A percentile compares a stretch with the other conserved stretches of the same genome.
phyloP scores from a whole-genome alignment of 1,140 invertebrate genomes.

The Anthonomus grandis region DNA sequence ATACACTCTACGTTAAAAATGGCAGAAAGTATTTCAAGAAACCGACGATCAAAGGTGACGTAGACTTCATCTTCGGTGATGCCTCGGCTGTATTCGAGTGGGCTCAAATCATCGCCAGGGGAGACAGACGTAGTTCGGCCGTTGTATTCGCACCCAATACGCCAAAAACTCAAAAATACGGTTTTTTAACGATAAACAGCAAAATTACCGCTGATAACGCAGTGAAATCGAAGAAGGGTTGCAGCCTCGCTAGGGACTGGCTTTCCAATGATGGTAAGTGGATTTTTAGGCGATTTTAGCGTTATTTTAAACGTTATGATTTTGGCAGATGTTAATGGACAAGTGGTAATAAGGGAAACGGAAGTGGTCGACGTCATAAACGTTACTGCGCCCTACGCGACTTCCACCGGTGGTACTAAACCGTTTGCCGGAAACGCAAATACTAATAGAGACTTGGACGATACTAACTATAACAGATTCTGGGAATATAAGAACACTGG shows the following conservation, averaged over 20 bases:
- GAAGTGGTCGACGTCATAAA: not conserved
- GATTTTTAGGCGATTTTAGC: not conserved
- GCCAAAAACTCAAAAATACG: conserved; percentile 2
- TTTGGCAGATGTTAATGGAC: not conserved
- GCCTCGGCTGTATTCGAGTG: conserved; percentile 8
- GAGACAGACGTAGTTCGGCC: not conserved
- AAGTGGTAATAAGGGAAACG: conserved; percentile 6
- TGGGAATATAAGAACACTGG: conserved; percentile 4
- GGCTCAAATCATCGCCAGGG: conserved; percentile 7
- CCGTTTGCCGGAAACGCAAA: conserved; percentile 1
- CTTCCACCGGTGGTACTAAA: not conserved
- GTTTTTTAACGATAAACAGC: not conserved
- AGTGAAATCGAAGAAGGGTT: conserved; percentile 1
- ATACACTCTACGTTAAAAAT: not conserved
- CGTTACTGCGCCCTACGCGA: conserved; percentile 4
- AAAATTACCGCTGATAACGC: not conserved
- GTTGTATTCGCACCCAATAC: conserved; percentile 11
- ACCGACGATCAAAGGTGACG: conserved; percentile 9
- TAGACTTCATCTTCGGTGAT: conserved; percentile 11
- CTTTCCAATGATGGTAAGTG: not conserved
- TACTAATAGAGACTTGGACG: conserved; percentile 2
- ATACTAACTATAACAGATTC: conserved; percentile 1
- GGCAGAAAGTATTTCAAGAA: not conserved
- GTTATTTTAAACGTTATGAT: not conserved
- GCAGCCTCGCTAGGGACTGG: conserved; percentile 1